phyloP scores from a whole-genome alignment of 2,113 vertebrate genomes.

The Alces alces region DNA sequence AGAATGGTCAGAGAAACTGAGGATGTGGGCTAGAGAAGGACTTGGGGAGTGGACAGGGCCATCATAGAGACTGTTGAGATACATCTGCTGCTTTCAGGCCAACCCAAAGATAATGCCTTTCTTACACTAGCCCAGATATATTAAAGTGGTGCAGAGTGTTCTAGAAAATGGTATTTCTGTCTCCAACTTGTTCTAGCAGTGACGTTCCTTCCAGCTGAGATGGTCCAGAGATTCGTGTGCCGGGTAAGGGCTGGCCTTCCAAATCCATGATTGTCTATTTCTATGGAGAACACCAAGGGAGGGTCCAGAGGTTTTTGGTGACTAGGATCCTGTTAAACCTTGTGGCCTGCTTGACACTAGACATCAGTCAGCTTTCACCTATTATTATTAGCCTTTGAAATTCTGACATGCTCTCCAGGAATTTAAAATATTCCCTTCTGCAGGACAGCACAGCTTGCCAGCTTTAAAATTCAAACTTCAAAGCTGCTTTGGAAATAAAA shows the following conservation, averaged over 20 bases:
- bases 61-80: accelerated
- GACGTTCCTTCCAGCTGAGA: background rate
- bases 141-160: background rate
- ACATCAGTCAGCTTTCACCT: constrained; percentile 45
- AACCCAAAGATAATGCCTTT: background rate
- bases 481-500: constrained; percentile 62
- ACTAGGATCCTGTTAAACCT: background rate
- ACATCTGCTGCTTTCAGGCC: background rate
- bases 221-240: background rate
- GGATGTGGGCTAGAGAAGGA: background rate
- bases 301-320: background rate
- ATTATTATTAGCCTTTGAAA: constrained; percentile 58
- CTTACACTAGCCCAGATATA: background rate
- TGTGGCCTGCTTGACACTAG: background rate
- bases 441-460: constrained; percentile 6
- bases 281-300: background rate
- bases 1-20: background rate
- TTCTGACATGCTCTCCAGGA: constrained; percentile 50
- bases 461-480: constrained; percentile 63
- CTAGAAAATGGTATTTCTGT: background rate
- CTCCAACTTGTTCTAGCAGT: background rate
- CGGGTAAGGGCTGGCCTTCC: background rate
- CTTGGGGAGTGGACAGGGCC: accelerated
- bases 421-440: constrained; percentile 54
- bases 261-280: background rate